phyloP scores from a whole-genome alignment of 1,140 invertebrate species.

The Cotesia chilonis region DNA sequence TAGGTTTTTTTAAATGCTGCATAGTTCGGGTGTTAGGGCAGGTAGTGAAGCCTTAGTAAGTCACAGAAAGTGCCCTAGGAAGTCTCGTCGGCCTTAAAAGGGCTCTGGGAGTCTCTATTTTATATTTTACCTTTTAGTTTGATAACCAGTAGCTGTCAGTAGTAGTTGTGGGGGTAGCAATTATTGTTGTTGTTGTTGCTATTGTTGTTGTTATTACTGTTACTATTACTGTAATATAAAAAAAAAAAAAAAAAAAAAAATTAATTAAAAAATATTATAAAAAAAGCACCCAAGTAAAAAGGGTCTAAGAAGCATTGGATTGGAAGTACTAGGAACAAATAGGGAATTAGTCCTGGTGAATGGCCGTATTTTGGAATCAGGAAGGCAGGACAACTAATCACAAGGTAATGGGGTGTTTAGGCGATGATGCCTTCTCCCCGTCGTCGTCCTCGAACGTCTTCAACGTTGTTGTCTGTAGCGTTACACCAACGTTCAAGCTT shows the following conservation, averaged over 20 bases:
- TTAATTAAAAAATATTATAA: neutral
- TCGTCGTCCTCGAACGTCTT: constrained; percentile 52
- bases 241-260: too few species aligned
- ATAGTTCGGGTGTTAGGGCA: constrained; percentile 49
- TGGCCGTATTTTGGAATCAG: constrained; percentile 45
- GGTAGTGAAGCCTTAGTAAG: constrained; percentile 61
- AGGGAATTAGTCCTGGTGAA: constrained; percentile 42
- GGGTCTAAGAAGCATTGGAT: neutral
- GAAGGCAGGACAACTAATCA: constrained; percentile 45
- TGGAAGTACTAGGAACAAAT: constrained; percentile 2
- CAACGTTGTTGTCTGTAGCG: constrained; percentile 48
- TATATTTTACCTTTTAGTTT: neutral
- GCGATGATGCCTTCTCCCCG: constrained; percentile 65
- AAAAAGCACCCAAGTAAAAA: constrained; percentile 14
- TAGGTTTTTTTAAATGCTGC: constrained; percentile 59
- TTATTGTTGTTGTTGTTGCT: too few species aligned
- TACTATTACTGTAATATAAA: too few species aligned
- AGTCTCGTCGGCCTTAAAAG: constrained; percentile 58
- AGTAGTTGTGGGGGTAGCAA: neutral
- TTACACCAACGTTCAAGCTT: constrained; percentile 27
- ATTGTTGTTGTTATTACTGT: too few species aligned
- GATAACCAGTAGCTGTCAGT: neutral
- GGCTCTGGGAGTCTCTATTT: constrained; percentile 16
- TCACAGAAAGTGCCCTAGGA: constrained; percentile 60
- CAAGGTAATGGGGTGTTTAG: constrained; percentile 64